These are phyloP conservation scores for Creontiades dilutus DNA, from an alignment of 2,888 invertebrate species.

Conservation along the genomic window DNA sequence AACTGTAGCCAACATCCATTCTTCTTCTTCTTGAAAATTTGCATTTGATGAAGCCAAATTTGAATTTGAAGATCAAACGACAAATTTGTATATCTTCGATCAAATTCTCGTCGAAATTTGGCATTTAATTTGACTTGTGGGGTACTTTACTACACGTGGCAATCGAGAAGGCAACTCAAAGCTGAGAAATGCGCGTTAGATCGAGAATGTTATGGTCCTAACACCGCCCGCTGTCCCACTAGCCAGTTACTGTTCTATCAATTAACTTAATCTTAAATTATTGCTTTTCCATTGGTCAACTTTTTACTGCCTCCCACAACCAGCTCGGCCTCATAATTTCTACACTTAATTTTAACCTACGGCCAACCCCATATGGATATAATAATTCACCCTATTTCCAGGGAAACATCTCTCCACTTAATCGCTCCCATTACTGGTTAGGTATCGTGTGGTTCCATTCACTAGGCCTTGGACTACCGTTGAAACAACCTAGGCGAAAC, in stretches of 20 bases:
- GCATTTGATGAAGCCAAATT: no score
- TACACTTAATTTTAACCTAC: neutral
- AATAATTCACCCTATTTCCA: neutral
- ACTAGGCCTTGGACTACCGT: no score
- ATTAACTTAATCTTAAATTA: conserved; percentile 42
- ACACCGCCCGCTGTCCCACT: neutral
- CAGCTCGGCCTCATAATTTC: conserved; percentile 18
- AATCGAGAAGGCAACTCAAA: neutral
- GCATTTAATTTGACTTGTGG: no score
- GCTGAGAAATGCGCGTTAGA: conserved; percentile 13
- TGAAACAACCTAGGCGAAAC: no score
- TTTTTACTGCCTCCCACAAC: conserved; percentile 6
- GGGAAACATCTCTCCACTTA: neutral
- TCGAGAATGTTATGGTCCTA: neutral
- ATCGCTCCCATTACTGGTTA: no score
- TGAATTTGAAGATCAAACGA: no score
- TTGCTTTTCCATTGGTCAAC: conserved; percentile 39
- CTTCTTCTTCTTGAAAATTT: no score
- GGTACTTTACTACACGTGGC: no score
- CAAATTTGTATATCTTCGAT: no score
- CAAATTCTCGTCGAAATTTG: no score
- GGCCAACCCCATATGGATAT: neutral
- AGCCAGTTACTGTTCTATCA: conserved; percentile 2
- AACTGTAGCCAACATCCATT: no score
- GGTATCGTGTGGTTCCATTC: no score